Evolutionary conservation across 1,140 invertebrate genomes (phyloP).

Genomic region (Diuraphis noxia): DNA sequence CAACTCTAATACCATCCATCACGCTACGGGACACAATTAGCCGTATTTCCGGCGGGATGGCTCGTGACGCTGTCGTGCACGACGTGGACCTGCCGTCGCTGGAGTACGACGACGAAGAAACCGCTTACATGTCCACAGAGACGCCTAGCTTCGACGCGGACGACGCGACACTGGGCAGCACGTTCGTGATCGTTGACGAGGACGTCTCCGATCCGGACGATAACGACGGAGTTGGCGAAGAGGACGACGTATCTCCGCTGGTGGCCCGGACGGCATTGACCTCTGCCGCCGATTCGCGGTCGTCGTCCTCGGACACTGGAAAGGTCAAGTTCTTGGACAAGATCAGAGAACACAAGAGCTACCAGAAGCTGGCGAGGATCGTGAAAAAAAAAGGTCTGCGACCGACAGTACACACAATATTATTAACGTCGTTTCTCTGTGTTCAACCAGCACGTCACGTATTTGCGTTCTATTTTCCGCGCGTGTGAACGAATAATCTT

Average conservation of each 20-base stretch:
- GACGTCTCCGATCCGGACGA: slow-evolving; percentile 60
- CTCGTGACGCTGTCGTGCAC: slow-evolving; percentile 1
- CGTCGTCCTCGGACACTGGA: neutral
- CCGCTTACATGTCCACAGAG: slow-evolving; percentile 55
- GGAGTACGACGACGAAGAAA: slow-evolving; percentile 50
- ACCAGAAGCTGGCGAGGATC: slow-evolving; percentile 53
- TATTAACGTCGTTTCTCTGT: neutral
- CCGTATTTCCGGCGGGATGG: neutral
- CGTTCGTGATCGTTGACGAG: slow-evolving; percentile 61
- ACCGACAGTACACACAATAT: neutral
- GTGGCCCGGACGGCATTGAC: slow-evolving; percentile 56
- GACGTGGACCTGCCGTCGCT: slow-evolving; percentile 42
- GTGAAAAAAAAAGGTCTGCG: slow-evolving; percentile 30
- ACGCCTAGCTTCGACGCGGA: slow-evolving; percentile 62
- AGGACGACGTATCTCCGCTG: neutral
- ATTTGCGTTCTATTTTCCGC: neutral
- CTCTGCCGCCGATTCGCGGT: neutral
- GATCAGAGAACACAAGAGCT: slow-evolving; percentile 47
- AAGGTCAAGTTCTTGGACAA: slow-evolving; percentile 42
- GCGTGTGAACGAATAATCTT: neutral
- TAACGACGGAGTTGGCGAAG: neutral
- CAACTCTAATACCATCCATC: neutral
- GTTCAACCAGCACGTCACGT: neutral
- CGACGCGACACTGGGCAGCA: slow-evolving; percentile 58
- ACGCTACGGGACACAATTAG: too few species aligned